phyloP scores from a whole-genome alignment of 2,113 vertebrate species.

The Paradoxurus hermaphroditus region DNA sequence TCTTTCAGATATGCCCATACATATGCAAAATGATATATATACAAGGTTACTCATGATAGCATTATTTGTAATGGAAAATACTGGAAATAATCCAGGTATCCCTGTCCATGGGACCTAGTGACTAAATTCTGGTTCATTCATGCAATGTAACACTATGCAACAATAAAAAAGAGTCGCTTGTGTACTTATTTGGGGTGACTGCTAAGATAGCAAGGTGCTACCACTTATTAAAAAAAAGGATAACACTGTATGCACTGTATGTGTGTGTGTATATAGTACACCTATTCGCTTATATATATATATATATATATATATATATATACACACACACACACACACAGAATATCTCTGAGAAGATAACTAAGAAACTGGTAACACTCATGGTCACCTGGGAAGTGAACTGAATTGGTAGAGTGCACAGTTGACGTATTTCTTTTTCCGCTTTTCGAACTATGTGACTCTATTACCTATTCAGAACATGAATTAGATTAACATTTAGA shows the following conservation, averaged over 20 bases:
- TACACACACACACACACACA: no score
- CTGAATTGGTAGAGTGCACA: not conserved
- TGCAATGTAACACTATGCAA: not conserved
- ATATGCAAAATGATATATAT: not conserved
- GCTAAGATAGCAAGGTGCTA: not conserved
- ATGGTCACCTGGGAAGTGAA: not conserved
- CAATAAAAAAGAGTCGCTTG: not conserved
- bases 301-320: not conserved
- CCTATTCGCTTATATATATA: not conserved
- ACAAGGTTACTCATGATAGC: conserved; percentile 17
- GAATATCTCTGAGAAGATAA: not conserved
- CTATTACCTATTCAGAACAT: not conserved
- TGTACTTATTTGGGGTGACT: not conserved
- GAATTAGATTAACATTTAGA: not conserved
- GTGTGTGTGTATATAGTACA: not conserved
- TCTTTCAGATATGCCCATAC: not conserved
- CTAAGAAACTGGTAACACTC: not conserved
- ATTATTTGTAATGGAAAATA: not conserved
- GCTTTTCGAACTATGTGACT: conserved; percentile 10
- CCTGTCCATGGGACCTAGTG: not conserved
- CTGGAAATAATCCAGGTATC: not conserved
- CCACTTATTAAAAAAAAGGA: not conserved
- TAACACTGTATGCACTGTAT: not conserved
- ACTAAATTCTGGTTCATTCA: not conserved
- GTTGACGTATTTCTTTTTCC: not conserved